Evolutionary conservation across 1,140 invertebrate species (phyloP).

Genomic region (Papilio polytes): DNA sequence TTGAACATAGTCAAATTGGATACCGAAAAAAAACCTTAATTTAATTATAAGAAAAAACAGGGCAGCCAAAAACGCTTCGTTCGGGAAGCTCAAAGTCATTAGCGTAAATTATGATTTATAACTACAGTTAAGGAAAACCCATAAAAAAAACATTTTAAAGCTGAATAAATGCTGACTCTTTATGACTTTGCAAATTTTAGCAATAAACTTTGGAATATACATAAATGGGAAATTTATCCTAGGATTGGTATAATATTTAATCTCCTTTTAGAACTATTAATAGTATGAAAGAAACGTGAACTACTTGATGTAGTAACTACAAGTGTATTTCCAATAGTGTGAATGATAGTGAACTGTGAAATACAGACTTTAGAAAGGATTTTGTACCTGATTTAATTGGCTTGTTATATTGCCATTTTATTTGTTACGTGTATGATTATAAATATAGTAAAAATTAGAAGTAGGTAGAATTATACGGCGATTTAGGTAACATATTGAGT

Average conservation of each 20-base stretch:
- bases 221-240: neutral
- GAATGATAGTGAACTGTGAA: neutral
- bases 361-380: too few species aligned
- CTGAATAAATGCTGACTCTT: neutral
- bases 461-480: too few species aligned
- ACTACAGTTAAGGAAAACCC: neutral
- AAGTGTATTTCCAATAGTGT: neutral
- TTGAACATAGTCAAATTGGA: neutral
- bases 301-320: too few species aligned
- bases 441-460: too few species aligned
- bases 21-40: neutral
- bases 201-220: neutral
- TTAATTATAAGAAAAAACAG: constrained; percentile 12
- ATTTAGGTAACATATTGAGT: too few species aligned
- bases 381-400: too few species aligned
- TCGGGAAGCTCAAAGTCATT: neutral
- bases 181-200: neutral
- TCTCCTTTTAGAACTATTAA: too few species aligned
- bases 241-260: neutral
- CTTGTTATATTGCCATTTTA: too few species aligned
- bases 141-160: constrained; percentile 9
- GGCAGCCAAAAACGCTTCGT: neutral
- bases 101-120: constrained; percentile 19
- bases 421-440: too few species aligned
- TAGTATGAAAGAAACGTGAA: too few species aligned